phyloP scores from a whole-genome alignment of 2,797 vertebrate species.

The Poecilia gillii region DNA sequence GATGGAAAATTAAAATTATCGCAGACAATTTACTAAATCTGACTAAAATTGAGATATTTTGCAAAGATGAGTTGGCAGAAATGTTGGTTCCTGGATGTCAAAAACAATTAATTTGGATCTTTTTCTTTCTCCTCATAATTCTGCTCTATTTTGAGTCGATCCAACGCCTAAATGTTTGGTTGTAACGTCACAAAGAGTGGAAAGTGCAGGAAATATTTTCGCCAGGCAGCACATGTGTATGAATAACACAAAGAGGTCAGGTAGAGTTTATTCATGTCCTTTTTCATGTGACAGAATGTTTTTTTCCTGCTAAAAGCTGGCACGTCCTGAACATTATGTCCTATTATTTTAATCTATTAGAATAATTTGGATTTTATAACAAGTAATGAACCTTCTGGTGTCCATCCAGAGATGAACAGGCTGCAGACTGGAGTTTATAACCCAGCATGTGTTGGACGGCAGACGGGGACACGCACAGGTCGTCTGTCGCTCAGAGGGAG shows the following conservation, averaged over 20 bases:
- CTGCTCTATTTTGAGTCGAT: background rate
- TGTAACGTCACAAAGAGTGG: background rate
- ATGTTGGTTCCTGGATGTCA: background rate
- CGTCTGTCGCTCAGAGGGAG: conserved; percentile 13
- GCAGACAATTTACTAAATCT: background rate
- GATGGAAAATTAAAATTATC: background rate
- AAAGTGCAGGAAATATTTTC: background rate
- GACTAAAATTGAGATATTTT: background rate
- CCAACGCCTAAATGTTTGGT: background rate
- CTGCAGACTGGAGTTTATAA: background rate
- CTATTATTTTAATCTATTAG: background rate
- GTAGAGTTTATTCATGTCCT: background rate
- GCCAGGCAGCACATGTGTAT: background rate
- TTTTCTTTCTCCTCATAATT: background rate
- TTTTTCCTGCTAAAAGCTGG: background rate
- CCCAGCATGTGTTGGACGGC: conserved; percentile 3
- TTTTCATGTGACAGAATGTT: background rate
- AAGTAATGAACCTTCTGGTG: background rate
- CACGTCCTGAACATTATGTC: conserved; percentile 1
- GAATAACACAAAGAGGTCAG: background rate
- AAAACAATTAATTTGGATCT: background rate
- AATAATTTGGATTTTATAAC: too few species aligned
- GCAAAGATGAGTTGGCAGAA: background rate
- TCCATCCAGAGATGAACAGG: background rate
- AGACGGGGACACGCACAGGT: conserved; percentile 37